Conservation (phyloP, 2,797 vertebrate species). For the Jordanella pulchra region DNA sequence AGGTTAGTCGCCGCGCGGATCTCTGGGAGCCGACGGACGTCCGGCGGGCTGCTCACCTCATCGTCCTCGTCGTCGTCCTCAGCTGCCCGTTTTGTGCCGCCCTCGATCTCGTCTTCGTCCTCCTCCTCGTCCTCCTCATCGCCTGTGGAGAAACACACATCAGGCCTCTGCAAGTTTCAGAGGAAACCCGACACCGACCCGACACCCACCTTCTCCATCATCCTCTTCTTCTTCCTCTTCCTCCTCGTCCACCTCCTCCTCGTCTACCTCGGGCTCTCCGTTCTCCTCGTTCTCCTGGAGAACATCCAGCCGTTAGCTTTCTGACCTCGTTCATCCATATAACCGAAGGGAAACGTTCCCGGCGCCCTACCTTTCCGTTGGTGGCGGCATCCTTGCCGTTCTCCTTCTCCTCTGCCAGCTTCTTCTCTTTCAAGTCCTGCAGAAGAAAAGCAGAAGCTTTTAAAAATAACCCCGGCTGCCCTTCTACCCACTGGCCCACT, state of each 20-base stretch:
- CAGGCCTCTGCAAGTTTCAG: accelerated
- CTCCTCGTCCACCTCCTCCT: constrained; percentile 92
- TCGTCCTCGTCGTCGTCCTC: constrained; percentile 90
- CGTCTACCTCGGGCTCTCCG: constrained; percentile 91
- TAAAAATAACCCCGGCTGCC: neutral
- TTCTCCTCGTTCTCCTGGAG: constrained; percentile 93
- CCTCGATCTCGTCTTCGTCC: constrained; percentile 88
- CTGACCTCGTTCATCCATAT: accelerated
- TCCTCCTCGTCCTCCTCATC: constrained; percentile 90
- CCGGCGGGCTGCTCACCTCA: constrained; percentile 54
- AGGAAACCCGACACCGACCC: accelerated
- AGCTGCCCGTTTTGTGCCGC: constrained; percentile 88
- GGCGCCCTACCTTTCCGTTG: constrained; percentile 85
- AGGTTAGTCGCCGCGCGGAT: neutral
- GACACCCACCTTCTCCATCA: constrained; percentile 86
- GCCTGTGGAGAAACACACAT: constrained; percentile 37
- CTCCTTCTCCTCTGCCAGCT: constrained; percentile 91
- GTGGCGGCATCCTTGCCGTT: constrained; percentile 91
- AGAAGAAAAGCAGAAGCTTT: neutral
- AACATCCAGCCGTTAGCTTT: neutral
- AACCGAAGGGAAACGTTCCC: accelerated
- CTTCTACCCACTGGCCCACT: constrained; percentile 46
- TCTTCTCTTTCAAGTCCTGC: constrained; percentile 95
- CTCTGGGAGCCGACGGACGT: neutral
- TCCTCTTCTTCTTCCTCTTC: constrained; percentile 95